Percentiles rank a stretch among this genome's conserved stretches.
These are phyloP conservation scores for Pristionchus mayeri DNA, from an alignment of 2,888 invertebrate species.

Conservation along the genomic window DNA sequence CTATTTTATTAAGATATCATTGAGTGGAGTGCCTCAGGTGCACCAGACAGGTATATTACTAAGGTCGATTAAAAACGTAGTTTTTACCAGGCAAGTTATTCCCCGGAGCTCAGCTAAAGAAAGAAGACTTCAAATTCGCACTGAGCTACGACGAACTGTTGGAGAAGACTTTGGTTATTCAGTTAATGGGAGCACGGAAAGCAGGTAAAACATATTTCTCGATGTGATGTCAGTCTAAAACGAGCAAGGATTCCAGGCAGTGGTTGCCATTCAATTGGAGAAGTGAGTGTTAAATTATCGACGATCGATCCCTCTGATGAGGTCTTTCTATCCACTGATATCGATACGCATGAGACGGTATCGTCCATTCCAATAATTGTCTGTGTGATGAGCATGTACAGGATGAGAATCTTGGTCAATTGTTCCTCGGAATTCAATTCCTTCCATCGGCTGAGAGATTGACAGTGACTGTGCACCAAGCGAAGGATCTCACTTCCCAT, in stretches of 20 bases:
- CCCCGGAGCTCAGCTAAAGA: constrained; percentile 39
- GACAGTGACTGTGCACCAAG: constrained; percentile 81
- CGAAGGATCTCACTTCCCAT: constrained; percentile 77
- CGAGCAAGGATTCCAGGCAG: constrained; percentile 18
- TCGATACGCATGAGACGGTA: constrained; percentile 47
- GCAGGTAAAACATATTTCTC: constrained; percentile 46
- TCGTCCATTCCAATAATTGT: not conserved
- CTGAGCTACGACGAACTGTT: constrained; percentile 51
- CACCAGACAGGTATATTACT: constrained; percentile 31
- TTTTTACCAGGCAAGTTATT: constrained; percentile 16
- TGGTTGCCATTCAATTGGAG: constrained; percentile 36
- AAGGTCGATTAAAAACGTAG: not conserved
- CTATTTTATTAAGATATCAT: constrained; percentile 22
- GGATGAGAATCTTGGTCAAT: constrained; percentile 77
- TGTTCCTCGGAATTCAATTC: constrained; percentile 80
- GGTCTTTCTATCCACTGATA: constrained; percentile 48
- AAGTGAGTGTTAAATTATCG: constrained; percentile 35
- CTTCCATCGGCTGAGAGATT: constrained; percentile 80
- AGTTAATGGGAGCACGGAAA: constrained; percentile 38
- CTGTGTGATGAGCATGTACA: not conserved
- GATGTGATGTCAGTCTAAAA: no score
- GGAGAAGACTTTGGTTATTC: constrained; percentile 47
- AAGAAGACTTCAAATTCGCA: constrained; percentile 53
- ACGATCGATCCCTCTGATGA: constrained; percentile 51
- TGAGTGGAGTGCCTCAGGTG: not conserved